These are phyloP conservation scores for Gymnothorax javanicus DNA, from an alignment of 2,797 vertebrate species.

Conservation along the genomic window DNA sequence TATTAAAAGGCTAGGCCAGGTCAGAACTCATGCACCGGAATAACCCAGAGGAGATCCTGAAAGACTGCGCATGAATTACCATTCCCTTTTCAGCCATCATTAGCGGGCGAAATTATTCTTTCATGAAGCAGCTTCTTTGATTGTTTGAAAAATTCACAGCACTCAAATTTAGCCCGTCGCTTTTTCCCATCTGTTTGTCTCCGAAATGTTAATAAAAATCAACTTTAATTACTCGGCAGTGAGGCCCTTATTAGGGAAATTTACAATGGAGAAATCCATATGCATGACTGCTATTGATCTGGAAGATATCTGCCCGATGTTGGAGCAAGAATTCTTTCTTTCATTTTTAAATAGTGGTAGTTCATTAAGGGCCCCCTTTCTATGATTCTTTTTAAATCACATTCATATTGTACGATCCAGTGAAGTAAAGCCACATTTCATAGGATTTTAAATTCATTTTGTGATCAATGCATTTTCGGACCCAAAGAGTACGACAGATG, in stretches of 20 bases:
- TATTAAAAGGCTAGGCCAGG: neutral
- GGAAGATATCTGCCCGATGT: neutral
- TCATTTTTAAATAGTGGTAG: neutral
- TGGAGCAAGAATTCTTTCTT: neutral
- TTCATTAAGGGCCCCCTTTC: constrained; percentile 20
- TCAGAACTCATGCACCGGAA: neutral
- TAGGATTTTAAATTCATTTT: neutral
- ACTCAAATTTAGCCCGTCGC: neutral
- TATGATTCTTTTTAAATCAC: neutral
- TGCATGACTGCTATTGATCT: constrained; percentile 27
- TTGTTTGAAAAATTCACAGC: constrained; percentile 11
- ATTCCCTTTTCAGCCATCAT: constrained; percentile 14
- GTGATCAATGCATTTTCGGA: neutral
- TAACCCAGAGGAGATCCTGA: constrained; percentile 1
- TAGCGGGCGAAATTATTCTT: constrained; percentile 14
- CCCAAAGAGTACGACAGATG: too few relatives aligned
- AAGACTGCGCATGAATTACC: constrained; percentile 10
- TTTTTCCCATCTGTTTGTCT: constrained; percentile 26
- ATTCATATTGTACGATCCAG: neutral
- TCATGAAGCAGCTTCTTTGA: constrained; percentile 12
- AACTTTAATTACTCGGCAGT: constrained; percentile 25
- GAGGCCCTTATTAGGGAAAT: constrained; percentile 15
- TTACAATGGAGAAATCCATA: constrained; percentile 27
- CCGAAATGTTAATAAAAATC: constrained; percentile 34
- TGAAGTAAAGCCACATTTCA: neutral